Conservation (phyloP, 2,113 vertebrate species). For the Labeo catla region DNA sequence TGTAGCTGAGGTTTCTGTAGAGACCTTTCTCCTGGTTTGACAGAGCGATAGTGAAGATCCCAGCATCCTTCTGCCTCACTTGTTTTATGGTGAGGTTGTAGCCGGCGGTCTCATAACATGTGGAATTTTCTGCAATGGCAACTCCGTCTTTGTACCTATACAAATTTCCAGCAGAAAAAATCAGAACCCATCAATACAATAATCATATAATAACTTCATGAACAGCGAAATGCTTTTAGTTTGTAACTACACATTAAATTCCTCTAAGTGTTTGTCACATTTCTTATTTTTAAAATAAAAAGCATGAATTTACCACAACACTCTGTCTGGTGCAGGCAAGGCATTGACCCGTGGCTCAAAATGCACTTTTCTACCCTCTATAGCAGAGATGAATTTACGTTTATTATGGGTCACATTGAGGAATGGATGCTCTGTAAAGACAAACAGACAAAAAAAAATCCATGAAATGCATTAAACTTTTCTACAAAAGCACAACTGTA, state of each 20-base stretch:
- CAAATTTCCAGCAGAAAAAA: background rate
- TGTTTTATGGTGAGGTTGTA: conserved; percentile 79
- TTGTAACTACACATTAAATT: background rate
- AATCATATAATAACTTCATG: background rate
- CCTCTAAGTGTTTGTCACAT: background rate
- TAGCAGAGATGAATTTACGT: conserved; percentile 36
- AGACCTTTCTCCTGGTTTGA: conserved; percentile 73
- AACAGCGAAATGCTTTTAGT: background rate
- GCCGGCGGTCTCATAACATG: conserved; percentile 74
- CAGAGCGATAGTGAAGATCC: conserved; percentile 82
- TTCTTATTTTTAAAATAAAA: background rate
- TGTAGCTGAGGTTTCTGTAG: conserved; percentile 81
- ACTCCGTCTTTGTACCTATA: conserved; percentile 87
- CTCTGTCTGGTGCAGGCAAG: conserved; percentile 72
- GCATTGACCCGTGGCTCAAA: conserved; percentile 81
- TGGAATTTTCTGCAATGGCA: conserved; percentile 76
- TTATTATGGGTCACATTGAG: conserved; percentile 71
- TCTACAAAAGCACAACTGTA: background rate
- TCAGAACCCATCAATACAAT: background rate
- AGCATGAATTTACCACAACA: conserved; percentile 78
- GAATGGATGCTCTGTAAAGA: conserved; percentile 82
- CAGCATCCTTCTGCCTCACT: conserved; percentile 78
- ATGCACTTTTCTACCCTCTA: conserved; percentile 73
- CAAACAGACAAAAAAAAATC: conserved; percentile 20
- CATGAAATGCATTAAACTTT: background rate